Conservation (phyloP, 2,888 invertebrate genomes). For the Ptilodon capucinus region DNA sequence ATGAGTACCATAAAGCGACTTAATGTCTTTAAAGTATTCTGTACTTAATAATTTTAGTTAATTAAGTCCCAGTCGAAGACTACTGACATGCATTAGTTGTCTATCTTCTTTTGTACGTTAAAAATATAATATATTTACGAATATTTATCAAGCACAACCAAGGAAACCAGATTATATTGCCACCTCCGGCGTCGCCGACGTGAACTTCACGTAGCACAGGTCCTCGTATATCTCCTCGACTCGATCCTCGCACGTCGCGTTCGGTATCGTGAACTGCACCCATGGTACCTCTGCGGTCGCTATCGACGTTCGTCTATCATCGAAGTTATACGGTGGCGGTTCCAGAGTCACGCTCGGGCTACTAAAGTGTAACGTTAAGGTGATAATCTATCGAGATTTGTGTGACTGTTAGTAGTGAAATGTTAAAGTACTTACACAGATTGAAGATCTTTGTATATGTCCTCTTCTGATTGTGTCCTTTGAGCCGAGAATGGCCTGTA, state of each 20-base stretch:
- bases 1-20: too few relatives aligned
- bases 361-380: constrained; percentile 45
- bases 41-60: too few relatives aligned
- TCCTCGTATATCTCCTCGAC: constrained; percentile 95
- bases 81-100: too few relatives aligned
- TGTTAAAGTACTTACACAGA: constrained; percentile 86
- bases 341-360: constrained; percentile 55
- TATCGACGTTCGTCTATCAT: constrained; percentile 41
- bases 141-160: constrained; percentile 4
- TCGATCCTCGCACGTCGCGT: constrained; percentile 81
- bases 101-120: too few relatives aligned
- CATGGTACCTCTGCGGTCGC: constrained; percentile 78
- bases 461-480: constrained; percentile 90
- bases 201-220: constrained; percentile 93
- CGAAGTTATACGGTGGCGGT: constrained; percentile 48
- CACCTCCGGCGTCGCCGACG: constrained; percentile 87
- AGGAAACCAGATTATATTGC: constrained; percentile 25
- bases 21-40: too few relatives aligned
- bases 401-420: constrained; percentile 3
- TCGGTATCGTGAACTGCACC: constrained; percentile 87
- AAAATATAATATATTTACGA: neutral
- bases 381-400: neutral
- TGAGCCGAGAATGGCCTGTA: constrained; percentile 92
- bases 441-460: constrained; percentile 92
- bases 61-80: too few relatives aligned